These are phyloP conservation scores for Ginglymostoma cirratum DNA, from an alignment of 2,113 vertebrate genomes.

Conservation along the genomic window DNA sequence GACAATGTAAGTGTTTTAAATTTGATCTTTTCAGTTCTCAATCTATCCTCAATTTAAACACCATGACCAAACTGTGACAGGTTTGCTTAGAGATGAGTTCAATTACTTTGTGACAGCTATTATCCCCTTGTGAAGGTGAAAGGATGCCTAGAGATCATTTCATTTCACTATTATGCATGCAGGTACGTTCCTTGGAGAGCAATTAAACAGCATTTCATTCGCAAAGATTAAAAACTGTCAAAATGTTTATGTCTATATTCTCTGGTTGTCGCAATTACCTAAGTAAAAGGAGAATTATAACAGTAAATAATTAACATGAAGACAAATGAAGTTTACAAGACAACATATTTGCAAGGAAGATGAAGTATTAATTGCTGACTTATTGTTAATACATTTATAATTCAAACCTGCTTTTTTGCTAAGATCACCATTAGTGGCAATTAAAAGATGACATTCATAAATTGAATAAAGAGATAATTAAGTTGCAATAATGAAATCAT, in stretches of 20 bases:
- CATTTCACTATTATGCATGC: neutral
- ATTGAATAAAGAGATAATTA: constrained; percentile 52
- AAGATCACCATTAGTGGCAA: constrained; percentile 43
- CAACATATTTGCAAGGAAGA: constrained; percentile 16
- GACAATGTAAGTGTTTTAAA: neutral
- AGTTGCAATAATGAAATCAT: constrained; percentile 59
- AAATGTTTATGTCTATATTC: neutral
- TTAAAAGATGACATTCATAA: constrained; percentile 53
- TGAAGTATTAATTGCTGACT: constrained; percentile 30
- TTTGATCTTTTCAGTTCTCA: neutral
- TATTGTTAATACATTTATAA: constrained; percentile 24
- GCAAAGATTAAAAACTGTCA: constrained; percentile 20
- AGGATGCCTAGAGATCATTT: constrained; percentile 3
- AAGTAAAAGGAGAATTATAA: neutral
- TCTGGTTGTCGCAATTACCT: neutral
- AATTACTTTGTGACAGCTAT: neutral
- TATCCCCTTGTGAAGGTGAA: constrained; percentile 9
- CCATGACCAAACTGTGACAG: constrained; percentile 16
- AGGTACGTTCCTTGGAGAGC: neutral
- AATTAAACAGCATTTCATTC: constrained; percentile 8
- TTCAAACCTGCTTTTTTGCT: constrained; percentile 22
- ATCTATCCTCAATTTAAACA: neutral
- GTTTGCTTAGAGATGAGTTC: neutral
- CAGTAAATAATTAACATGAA: constrained; percentile 2
- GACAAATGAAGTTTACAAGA: constrained; percentile 12